Base-by-base conservation (phyloP, 2,888 invertebrate genomes). In the Drosophila niveifrons region DNA sequence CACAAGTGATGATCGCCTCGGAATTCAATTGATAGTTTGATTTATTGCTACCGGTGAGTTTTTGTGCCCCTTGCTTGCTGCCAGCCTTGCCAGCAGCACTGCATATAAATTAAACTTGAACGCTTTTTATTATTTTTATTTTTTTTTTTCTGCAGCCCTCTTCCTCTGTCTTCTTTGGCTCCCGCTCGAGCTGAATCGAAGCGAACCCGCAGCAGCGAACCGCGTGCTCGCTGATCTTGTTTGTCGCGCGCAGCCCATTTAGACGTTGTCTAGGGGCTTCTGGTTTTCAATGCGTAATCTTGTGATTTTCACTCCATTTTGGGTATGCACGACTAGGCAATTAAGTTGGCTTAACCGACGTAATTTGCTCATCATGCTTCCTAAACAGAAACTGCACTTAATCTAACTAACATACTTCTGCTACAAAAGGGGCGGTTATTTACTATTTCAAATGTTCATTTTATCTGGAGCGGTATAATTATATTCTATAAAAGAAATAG, bases 11-110 rank as follows among this genome's bases (percentile, higher is more conserved):
- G 90, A 90, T 90, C 89, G 80, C 84, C 87, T 82, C 84, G 91
- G 91, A 91, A 90, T 90, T 90, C 90, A 91, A 91, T 91, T 91
- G 91, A 91, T 91, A 90, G 91, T 90, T 91, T 91, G 91, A 91
- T 91, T 91, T 91, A 91, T 91, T 90, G 91, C 91, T 89, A 90
- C 90, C 89, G 90, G 90, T 90, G 84, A 80, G 66, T 78, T 88
- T 85, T 89, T 84, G 69, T 84, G 69, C 48, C 50, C 48, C 64
- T 53, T 9, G 23, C 28, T 47, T 31, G 18, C n/a, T 15, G 9
- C 23, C 17, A 11, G 13, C 13, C 18, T 43, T 17, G 57, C 46
- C 15, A 57, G 66, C 15, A 57, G 66, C 88, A 74, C 85, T 80
- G 85, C 88, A 85, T 89, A 85, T 89, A 85, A 85, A 85, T 85